A percentile compares a stretch with the other conserved stretches of the same genome.
Conservation (phyloP, 2,113 vertebrate species). For the Ophthalmolycus amberensis region DNA sequence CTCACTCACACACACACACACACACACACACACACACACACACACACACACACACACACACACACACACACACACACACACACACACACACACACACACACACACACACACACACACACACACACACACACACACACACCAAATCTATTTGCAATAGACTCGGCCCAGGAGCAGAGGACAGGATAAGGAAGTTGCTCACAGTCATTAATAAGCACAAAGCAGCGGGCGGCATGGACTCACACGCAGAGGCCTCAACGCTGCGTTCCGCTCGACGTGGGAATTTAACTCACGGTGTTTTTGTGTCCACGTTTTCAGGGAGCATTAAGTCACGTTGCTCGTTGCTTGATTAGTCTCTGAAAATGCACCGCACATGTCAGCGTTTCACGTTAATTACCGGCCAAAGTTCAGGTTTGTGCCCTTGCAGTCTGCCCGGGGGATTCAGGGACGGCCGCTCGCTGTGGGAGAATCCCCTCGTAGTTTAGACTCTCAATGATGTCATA, state of each 20-base stretch:
- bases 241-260: background rate
- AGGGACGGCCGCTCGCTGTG: no score
- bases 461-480: no score
- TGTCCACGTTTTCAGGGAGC: no score
- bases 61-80: constrained; percentile 13
- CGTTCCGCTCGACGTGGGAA: constrained; percentile 4
- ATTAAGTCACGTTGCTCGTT: no score
- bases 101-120: background rate
- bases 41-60: constrained; percentile 36
- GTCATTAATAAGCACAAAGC: constrained; percentile 59
- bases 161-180: constrained; percentile 31
- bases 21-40: constrained; percentile 17
- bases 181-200: constrained; percentile 55
- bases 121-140: constrained; percentile 12
- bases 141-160: constrained; percentile 58
- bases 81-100: constrained; percentile 13
- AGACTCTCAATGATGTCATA: background rate
- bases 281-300: no score
- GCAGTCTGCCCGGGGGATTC: no score
- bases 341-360: no score
- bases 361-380: no score
- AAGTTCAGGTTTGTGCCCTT: no score
- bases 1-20: constrained; percentile 37
- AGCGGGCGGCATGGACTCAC: constrained; percentile 33
- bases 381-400: no score